Percentiles rank a stretch among this genome's conserved stretches.
Evolutionary conservation across 1,140 invertebrate genomes (phyloP).

Genomic region (Pogonognathellus flavescens): DNA sequence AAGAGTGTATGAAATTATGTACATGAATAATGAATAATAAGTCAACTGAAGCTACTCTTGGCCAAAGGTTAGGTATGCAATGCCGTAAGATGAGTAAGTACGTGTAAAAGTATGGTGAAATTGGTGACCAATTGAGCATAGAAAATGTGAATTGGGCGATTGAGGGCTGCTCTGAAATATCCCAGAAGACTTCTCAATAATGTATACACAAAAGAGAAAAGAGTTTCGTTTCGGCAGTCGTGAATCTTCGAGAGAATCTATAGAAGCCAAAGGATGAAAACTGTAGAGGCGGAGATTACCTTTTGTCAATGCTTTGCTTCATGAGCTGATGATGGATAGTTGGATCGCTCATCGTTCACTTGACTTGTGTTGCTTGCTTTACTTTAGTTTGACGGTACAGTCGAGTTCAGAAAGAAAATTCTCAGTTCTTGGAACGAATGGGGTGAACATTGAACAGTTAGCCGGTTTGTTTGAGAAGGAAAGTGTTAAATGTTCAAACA

Average conservation of each 20-base stretch:
- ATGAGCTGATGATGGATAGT: slow-evolving; percentile 61
- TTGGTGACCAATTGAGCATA: slow-evolving; percentile 39
- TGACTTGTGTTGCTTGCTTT: slow-evolving; percentile 6
- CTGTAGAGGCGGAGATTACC: slow-evolving; percentile 48
- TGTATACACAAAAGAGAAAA: slow-evolving; percentile 32
- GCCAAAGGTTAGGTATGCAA: too few relatives aligned
- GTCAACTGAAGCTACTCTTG: too few relatives aligned
- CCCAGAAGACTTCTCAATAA: slow-evolving; percentile 20
- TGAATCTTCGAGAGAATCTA: slow-evolving; percentile 3
- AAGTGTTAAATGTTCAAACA: slow-evolving; percentile 61
- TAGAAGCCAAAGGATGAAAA: slow-evolving; percentile 13
- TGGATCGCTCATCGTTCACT: slow-evolving; percentile 43
- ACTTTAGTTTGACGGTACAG: slow-evolving; percentile 27
- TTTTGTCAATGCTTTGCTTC: slow-evolving; percentile 58
- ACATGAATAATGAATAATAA: too few relatives aligned
- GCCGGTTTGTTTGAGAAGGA: slow-evolving; percentile 59
- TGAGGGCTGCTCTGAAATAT: slow-evolving; percentile 32
- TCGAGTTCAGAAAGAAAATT: slow-evolving; percentile 49
- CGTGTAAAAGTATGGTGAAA: too few relatives aligned
- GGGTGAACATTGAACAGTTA: slow-evolving; percentile 52
- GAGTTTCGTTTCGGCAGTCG: slow-evolving; percentile 12
- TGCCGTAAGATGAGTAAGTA: too few relatives aligned
- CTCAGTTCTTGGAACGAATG: slow-evolving; percentile 44
- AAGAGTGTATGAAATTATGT: too few relatives aligned
- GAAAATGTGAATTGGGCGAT: not conserved